These are phyloP conservation scores for Euplagia quadripunctaria DNA, from an alignment of 2,888 invertebrate genomes.

Conservation along the genomic window DNA sequence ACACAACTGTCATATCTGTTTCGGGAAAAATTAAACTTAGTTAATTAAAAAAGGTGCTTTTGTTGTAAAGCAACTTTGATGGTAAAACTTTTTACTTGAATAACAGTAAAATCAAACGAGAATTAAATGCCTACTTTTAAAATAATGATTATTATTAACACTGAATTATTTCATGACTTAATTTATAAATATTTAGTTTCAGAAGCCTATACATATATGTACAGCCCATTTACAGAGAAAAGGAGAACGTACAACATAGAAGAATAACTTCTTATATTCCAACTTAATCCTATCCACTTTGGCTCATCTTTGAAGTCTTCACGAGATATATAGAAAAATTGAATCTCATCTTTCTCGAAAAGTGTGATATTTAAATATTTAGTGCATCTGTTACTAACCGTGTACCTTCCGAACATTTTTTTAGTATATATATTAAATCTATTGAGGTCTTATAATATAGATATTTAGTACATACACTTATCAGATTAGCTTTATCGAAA, in stretches of 20 bases:
- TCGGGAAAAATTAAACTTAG: slow-evolving; percentile 9
- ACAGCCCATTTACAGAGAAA: background rate
- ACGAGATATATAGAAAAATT: too few relatives aligned
- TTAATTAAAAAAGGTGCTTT: background rate
- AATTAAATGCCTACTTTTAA: background rate
- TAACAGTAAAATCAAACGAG: background rate
- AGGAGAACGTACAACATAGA: background rate
- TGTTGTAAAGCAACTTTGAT: background rate
- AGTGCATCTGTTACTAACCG: too few relatives aligned
- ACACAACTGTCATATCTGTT: slow-evolving; percentile 88
- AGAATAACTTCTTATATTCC: background rate
- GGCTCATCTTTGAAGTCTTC: too few relatives aligned
- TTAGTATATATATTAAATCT: too few relatives aligned
- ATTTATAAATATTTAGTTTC: background rate
- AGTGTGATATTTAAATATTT: background rate
- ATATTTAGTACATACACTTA: too few relatives aligned
- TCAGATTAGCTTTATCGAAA: too few relatives aligned
- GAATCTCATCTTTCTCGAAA: background rate
- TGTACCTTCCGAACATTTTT: too few relatives aligned
- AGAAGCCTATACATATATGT: background rate
- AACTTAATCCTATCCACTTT: background rate
- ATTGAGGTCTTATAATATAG: too few relatives aligned
- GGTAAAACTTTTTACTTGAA: background rate
- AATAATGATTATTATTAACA: background rate
- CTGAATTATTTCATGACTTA: background rate